phyloP scores from a whole-genome alignment of 2,888 invertebrate genomes.

The Drosophila prostipennis region DNA sequence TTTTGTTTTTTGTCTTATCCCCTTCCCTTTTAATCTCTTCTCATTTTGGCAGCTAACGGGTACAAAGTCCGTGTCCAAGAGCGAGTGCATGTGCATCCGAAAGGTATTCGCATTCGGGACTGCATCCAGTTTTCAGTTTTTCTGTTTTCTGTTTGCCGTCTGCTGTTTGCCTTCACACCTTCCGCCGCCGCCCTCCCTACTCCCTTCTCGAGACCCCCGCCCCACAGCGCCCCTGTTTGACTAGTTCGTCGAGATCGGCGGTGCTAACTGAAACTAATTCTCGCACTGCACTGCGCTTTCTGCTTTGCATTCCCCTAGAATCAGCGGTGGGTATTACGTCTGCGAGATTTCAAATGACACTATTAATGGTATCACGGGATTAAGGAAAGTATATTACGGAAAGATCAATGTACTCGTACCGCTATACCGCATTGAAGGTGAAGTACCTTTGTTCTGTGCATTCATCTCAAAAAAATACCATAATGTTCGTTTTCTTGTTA shows the following conservation, averaged over 20 bases:
- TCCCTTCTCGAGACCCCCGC: neutral
- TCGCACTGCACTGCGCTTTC: slow-evolving; percentile 29
- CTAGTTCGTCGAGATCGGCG: slow-evolving; percentile 21
- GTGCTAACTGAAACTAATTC: slow-evolving; percentile 57
- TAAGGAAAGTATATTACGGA: neutral
- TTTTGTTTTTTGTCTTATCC: slow-evolving; percentile 1
- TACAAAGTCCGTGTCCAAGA: slow-evolving; percentile 63
- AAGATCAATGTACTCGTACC: slow-evolving; percentile 8
- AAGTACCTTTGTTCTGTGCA: neutral
- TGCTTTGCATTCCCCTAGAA: slow-evolving; percentile 18
- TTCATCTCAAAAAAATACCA: too few relatives aligned
- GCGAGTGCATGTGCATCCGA: slow-evolving; percentile 40
- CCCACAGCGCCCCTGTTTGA: neutral
- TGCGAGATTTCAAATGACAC: slow-evolving; percentile 6
- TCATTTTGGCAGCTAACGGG: slow-evolving; percentile 60
- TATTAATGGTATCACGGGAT: slow-evolving; percentile 5
- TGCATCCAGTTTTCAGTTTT: slow-evolving; percentile 36
- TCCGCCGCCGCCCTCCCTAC: slow-evolving; percentile 16
- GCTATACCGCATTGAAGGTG: too few relatives aligned
- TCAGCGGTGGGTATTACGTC: slow-evolving; percentile 2
- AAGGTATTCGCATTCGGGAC: slow-evolving; percentile 19
- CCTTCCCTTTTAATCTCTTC: slow-evolving; percentile 8
- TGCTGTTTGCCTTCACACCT: slow-evolving; percentile 65
- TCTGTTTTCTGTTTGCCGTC: slow-evolving; percentile 13
- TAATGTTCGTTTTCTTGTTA: too few relatives aligned